A percentile compares a stretch with the other conserved stretches of the same genome.
phyloP scores from a whole-genome alignment of 2,797 vertebrate species.

The Smutsia gigantea region DNA sequence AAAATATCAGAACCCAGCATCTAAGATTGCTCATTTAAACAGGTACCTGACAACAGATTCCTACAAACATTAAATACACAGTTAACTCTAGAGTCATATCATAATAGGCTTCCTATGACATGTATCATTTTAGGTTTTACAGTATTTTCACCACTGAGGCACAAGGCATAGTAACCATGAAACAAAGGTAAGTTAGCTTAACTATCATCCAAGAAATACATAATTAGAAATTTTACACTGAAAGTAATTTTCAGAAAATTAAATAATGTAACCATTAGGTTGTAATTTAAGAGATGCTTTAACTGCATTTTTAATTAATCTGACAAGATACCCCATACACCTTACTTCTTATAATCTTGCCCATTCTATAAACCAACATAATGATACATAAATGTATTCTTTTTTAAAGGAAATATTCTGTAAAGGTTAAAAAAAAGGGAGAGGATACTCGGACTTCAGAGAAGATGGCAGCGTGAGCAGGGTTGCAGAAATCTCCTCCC shows the following conservation, averaged over 20 bases:
- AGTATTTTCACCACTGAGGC: not conserved
- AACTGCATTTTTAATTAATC: conserved; percentile 11
- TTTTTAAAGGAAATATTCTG: not conserved
- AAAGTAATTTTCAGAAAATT: conserved; percentile 34
- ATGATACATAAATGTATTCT: not conserved
- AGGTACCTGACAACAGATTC: not conserved
- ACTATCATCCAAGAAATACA: not conserved
- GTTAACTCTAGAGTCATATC: not conserved
- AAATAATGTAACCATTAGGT: conserved; percentile 5
- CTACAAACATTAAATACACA: not conserved
- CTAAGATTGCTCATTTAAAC: not conserved
- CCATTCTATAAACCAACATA: not conserved
- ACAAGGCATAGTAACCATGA: not conserved
- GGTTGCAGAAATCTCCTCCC: too few species aligned
- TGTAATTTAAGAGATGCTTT: not conserved
- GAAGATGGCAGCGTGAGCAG: too few species aligned
- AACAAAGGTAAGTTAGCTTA: not conserved
- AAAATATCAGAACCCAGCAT: not conserved
- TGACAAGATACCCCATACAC: not conserved
- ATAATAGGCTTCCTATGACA: not conserved
- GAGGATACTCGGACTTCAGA: too few species aligned
- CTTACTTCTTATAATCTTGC: conserved; percentile 12
- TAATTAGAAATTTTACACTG: not conserved
- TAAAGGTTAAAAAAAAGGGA: not conserved
- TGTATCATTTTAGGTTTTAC: not conserved